These are phyloP conservation scores for Henricia sp. DNA, from an alignment of 53 echinoderm and acorn worm species.

Conservation along the genomic window DNA sequence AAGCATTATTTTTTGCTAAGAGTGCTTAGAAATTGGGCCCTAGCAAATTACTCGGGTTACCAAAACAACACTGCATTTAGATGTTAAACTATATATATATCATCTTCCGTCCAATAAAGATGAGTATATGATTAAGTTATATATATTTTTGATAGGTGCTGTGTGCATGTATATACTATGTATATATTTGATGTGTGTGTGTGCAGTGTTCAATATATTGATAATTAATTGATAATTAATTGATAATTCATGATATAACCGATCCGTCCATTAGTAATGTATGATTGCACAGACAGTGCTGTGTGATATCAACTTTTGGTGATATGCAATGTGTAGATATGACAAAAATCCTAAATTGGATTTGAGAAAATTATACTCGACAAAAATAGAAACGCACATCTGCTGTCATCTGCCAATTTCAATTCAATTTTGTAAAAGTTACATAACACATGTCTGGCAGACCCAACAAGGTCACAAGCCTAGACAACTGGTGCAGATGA, in stretches of 20 bases:
- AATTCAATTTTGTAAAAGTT: no score
- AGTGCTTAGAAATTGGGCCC: no score
- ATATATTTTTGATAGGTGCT: conserved; percentile 54
- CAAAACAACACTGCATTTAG: no score
- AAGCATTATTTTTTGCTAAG: no score
- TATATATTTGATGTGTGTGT: conserved; percentile 18
- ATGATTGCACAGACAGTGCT: neutral
- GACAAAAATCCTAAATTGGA: neutral
- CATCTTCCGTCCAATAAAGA: conserved; percentile 58
- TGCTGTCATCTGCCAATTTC: no score
- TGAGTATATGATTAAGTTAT: conserved; percentile 47
- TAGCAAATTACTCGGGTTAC: no score
- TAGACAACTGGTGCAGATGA: no score
- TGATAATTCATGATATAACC: conserved; percentile 34
- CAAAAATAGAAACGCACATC: neutral
- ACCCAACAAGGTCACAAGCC: no score
- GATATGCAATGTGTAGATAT: neutral
- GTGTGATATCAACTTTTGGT: neutral
- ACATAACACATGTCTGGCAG: no score
- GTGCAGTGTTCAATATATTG: conserved; percentile 22
- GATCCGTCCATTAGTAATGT: conserved; percentile 36
- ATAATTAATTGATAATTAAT: conserved; percentile 34
- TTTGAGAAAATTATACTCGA: neutral
- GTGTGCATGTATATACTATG: neutral
- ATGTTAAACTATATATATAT: conserved; percentile 15